phyloP scores from a whole-genome alignment of 2,797 vertebrate species.

The Pseudocheirus occidentalis region DNA sequence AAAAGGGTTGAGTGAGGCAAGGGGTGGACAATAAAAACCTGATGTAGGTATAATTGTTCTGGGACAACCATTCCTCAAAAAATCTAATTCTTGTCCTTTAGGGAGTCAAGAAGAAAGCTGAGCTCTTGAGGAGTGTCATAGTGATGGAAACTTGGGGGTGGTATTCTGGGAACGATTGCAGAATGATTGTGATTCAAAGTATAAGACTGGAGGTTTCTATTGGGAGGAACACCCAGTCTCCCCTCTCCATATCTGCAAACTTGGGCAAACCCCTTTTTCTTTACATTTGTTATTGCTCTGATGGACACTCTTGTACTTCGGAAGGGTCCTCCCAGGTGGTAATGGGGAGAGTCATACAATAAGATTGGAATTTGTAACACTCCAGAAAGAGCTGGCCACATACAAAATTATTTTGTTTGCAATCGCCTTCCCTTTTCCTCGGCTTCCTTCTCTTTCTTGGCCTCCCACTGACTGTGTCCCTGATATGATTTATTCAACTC shows the following conservation, averaged over 20 bases:
- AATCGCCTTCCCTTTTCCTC: not conserved
- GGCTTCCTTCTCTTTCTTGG: not conserved
- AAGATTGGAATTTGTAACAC: not conserved
- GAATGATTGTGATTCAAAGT: not conserved
- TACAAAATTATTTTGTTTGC: not conserved
- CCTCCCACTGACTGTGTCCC: not conserved
- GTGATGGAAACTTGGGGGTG: not conserved
- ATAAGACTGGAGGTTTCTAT: not conserved
- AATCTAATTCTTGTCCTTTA: not conserved
- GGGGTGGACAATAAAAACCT: not conserved
- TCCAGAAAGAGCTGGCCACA: not conserved
- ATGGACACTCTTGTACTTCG: not conserved
- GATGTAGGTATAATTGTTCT: not conserved
- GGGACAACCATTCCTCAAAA: not conserved
- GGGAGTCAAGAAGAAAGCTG: not conserved
- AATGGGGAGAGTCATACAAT: not conserved
- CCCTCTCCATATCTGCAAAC: not conserved
- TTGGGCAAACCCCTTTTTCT: not conserved
- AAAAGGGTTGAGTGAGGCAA: not conserved
- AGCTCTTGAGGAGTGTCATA: not conserved
- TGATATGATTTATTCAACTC: slow-evolving; percentile 5
- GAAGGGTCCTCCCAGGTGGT: not conserved
- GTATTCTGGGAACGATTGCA: not conserved
- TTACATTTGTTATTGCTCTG: not conserved
- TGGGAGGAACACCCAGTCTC: not conserved